Conservation (phyloP, 1,140 invertebrate genomes). For the Cryptotermes secundus region DNA sequence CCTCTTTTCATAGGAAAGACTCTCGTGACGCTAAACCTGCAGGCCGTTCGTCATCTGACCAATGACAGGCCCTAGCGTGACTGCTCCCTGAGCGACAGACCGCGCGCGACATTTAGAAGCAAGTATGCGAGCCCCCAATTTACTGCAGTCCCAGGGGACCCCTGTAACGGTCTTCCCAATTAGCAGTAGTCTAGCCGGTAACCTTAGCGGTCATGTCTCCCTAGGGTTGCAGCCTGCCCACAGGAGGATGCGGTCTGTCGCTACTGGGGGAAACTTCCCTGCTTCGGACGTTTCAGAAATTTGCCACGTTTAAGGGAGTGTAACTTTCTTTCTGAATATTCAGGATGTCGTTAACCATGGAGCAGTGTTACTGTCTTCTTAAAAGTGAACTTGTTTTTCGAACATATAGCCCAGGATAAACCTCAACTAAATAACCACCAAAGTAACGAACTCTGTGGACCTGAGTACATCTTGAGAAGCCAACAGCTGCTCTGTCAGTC, state of each 20-base stretch:
- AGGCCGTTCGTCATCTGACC: neutral
- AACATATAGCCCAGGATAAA: neutral
- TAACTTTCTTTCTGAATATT: neutral
- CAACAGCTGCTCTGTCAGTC: too few relatives aligned
- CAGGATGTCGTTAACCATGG: neutral
- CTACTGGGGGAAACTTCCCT: neutral
- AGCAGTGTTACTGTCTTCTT: neutral
- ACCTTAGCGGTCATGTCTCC: neutral
- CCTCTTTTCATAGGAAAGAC: neutral
- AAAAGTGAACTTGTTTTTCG: neutral
- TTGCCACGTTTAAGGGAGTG: neutral
- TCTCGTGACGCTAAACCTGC: neutral
- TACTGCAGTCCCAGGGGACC: neutral
- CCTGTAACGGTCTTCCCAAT: neutral
- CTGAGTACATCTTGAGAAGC: too few relatives aligned
- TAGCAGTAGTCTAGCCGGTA: neutral
- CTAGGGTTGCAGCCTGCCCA: neutral
- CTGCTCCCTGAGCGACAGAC: neutral
- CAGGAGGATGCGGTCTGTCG: neutral
- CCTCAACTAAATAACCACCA: too few relatives aligned
- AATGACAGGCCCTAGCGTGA: neutral
- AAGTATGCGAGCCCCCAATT: neutral
- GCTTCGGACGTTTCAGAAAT: neutral
- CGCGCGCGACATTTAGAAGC: neutral
- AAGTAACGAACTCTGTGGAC: too few relatives aligned